A percentile compares a stretch with the other conserved stretches of the same genome.
Conservation (phyloP, 2,888 invertebrate species). For the Melinaea menophilus region DNA sequence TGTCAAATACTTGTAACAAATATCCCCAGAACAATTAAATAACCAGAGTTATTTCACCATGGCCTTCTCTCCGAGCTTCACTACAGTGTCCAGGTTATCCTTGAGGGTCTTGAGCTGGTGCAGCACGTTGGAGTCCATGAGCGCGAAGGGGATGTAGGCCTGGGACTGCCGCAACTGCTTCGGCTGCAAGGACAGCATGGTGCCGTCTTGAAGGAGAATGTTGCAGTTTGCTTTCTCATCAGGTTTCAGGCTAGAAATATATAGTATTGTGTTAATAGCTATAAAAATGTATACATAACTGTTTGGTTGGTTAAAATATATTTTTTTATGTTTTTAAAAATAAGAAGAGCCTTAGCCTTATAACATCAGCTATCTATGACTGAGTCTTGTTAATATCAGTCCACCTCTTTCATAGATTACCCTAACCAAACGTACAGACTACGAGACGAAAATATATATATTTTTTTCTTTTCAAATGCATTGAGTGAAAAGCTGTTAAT, state of each 20-base stretch:
- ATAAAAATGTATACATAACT: background rate
- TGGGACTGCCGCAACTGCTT: conserved; percentile 65
- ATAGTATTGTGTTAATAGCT: background rate
- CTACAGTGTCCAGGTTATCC: conserved; percentile 69
- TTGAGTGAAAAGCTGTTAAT: too few species aligned
- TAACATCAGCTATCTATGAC: too few species aligned
- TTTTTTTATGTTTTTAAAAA: too few species aligned
- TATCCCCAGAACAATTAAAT: background rate
- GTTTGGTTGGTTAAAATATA: background rate
- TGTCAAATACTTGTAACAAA: background rate
- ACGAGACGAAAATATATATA: too few species aligned
- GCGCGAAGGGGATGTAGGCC: conserved; percentile 64
- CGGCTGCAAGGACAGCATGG: conserved; percentile 80
- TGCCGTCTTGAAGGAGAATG: conserved; percentile 81
- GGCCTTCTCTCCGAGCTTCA: conserved; percentile 55
- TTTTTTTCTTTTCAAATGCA: too few species aligned
- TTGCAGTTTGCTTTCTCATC: conserved; percentile 81
- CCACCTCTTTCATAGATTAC: too few species aligned
- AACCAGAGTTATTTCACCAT: conserved; percentile 29
- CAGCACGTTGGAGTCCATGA: conserved; percentile 63
- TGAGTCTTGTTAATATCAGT: too few species aligned
- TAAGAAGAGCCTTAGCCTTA: too few species aligned
- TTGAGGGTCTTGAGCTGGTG: conserved; percentile 71
- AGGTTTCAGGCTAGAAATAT: conserved; percentile 54
- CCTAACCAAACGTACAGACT: too few species aligned